Evolutionary conservation across 35 echinoderm and acorn worm genomes (phyloP).

Genomic region (Strongylocentrotus purpuratus): DNA sequence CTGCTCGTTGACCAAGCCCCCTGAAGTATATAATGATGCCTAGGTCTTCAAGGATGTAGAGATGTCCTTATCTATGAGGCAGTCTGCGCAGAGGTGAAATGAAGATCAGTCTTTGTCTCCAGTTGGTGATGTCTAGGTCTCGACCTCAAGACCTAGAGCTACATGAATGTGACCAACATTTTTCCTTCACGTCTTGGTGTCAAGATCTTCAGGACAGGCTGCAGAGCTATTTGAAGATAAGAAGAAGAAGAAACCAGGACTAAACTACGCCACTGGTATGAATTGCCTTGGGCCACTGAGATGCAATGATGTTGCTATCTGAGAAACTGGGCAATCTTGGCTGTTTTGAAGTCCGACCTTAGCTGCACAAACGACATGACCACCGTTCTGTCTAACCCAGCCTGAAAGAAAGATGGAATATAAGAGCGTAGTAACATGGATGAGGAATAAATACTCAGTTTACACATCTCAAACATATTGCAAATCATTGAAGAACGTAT

Average conservation of each 20-base stretch:
- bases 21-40: neutral
- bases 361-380: constrained; percentile 93
- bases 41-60: neutral
- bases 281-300: neutral
- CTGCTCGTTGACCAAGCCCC: too few relatives aligned
- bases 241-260: neutral
- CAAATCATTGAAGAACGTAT: too few relatives aligned
- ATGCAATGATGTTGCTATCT: constrained; percentile 55
- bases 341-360: constrained; percentile 95
- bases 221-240: too few relatives aligned
- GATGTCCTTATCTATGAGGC: neutral
- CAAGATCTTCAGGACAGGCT: too few relatives aligned
- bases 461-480: too few relatives aligned
- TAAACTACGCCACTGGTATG: neutral
- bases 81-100: too few relatives aligned
- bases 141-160: too few relatives aligned
- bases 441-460: too few relatives aligned
- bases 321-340: constrained; percentile 91
- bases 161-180: too few relatives aligned
- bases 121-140: too few relatives aligned
- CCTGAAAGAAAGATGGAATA: constrained; percentile 49
- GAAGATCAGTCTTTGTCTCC: too few relatives aligned
- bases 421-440: too few relatives aligned
- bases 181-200: neutral
- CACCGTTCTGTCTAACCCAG: constrained; percentile 76